Conservation (phyloP, 2,888 invertebrate genomes). For the Euproctis similis region DNA sequence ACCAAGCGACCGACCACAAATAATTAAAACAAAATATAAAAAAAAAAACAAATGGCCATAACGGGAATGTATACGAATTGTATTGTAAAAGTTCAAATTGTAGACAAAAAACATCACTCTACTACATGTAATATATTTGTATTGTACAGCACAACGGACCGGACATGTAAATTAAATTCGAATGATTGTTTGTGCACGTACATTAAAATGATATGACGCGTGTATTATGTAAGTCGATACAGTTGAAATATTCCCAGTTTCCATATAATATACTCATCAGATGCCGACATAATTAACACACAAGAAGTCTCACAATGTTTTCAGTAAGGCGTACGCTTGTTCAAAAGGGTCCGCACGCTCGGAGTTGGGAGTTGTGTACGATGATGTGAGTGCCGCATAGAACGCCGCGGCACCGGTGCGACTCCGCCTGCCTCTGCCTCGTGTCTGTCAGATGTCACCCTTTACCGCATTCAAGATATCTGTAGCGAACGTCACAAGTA, state of each 20-base stretch:
- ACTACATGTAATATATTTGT: too few relatives aligned
- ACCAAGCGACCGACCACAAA: slow-evolving; percentile 40
- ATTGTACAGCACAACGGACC: too few relatives aligned
- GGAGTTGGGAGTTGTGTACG: slow-evolving; percentile 1
- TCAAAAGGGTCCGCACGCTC: slow-evolving; percentile 15
- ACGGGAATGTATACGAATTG: slow-evolving; percentile 41
- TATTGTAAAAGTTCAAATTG: slow-evolving; percentile 45
- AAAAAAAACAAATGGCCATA: too few relatives aligned
- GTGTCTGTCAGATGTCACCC: slow-evolving; percentile 38
- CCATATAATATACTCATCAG: slow-evolving; percentile 29
- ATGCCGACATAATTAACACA: slow-evolving; percentile 41
- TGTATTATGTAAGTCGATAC: slow-evolving; percentile 25
- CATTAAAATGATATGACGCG: slow-evolving; percentile 14
- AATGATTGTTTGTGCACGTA: slow-evolving; percentile 9
- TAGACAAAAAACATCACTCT: too few relatives aligned
- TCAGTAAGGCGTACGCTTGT: slow-evolving; percentile 31
- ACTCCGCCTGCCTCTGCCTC: background rate
- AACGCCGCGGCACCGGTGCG: slow-evolving; percentile 5
- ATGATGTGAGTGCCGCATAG: slow-evolving; percentile 6
- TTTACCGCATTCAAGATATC: slow-evolving; percentile 47
- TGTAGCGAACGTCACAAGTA: slow-evolving; percentile 57
- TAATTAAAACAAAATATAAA: slow-evolving; percentile 48
- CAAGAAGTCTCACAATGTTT: slow-evolving; percentile 44
- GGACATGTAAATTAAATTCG: too few relatives aligned
- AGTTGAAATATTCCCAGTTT: slow-evolving; percentile 21